Evolutionary conservation across 2,888 invertebrate genomes (phyloP), one percentile per base, ranked within the genome.

Genomic region (Elgonia sp.): DNA sequence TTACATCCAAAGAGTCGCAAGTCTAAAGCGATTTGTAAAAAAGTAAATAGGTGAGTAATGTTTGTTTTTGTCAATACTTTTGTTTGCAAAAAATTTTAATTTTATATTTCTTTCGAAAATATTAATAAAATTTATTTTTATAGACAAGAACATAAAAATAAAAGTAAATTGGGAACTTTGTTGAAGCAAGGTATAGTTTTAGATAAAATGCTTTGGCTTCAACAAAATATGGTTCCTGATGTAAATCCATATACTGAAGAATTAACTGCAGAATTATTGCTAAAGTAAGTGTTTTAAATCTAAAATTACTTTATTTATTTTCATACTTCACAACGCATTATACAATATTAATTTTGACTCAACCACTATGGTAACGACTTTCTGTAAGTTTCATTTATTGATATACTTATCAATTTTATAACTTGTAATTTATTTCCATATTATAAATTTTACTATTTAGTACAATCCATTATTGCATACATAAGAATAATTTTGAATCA

Each of bases 1-100:
- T 76, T 92, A 6, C 98, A 98, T 95, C 98, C 98, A 0, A 98
- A 98, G 94, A 98, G 98, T 92, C 96, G 98, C 89, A 98, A 97
- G 95, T 97, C 97, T 0, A 95, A 96, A 89, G 96, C 97, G 10
- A 94, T 98, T 21, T 96, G 96, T 2, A 97, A 97, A 93, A 96
- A 97, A 94, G 95, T 96, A 9, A 96, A 96, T 89, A 97, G 95
- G 96, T 96, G 92, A 90, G 29, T 70, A 73, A 87, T 70, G 29
- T 10, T 37, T n/a, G 53, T 53, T 53, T n/a, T 53, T 53, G 6
- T 53, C 16, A 53, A 53, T 53, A 53, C 16, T 12, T 53, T 53
- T 7, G 53, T 53, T 53, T 53, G 3, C 2, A n/a, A 53, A 53
- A 53, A 12, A n/a, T n/a, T n/a, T n/a, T 53, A 46, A 1, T 5